Evolutionary conservation across 2,797 vertebrate species (phyloP).

Genomic region (Zenarchopterus dispar): DNA sequence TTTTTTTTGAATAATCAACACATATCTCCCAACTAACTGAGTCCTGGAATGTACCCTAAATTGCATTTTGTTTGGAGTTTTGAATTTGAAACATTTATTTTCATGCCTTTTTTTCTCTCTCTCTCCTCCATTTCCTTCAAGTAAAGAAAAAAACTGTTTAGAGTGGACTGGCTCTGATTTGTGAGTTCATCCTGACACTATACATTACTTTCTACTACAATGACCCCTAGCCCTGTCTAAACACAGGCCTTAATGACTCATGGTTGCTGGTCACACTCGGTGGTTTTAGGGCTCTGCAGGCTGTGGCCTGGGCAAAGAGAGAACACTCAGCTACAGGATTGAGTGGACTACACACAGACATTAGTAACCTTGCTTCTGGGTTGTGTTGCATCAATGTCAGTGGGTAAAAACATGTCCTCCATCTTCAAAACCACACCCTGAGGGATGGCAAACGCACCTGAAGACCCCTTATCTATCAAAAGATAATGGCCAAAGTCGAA

Average conservation of each 20-base stretch:
- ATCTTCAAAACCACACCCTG: conserved; percentile 80
- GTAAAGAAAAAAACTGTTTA: conserved; percentile 9
- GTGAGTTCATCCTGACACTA: conserved; percentile 53
- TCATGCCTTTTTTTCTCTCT: background rate
- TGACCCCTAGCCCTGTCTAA: conserved; percentile 68
- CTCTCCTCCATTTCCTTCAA: conserved; percentile 26
- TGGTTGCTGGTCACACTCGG: conserved; percentile 59
- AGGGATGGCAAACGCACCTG: conserved; percentile 75
- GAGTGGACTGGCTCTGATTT: conserved; percentile 52
- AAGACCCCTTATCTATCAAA: conserved; percentile 83
- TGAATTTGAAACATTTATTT: conserved; percentile 18
- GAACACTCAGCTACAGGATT: conserved; percentile 66
- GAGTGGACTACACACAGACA: conserved; percentile 77
- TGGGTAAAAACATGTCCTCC: conserved; percentile 85
- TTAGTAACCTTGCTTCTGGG: conserved; percentile 81
- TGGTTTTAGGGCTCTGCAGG: conserved; percentile 68
- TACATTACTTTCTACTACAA: conserved; percentile 53
- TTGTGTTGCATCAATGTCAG: conserved; percentile 83
- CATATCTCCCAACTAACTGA: conserved; percentile 36
- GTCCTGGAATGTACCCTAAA: conserved; percentile 41
- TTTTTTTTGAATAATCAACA: conserved; percentile 48
- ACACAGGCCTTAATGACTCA: conserved; percentile 72
- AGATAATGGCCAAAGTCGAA: conserved; percentile 84
- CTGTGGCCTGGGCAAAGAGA: conserved; percentile 56
- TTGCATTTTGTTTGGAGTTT: conserved; percentile 20